A percentile compares a stretch with the other conserved stretches of the same genome.
Conservation (phyloP, 2,888 invertebrate genomes). For the Lumbricus terrestris region DNA sequence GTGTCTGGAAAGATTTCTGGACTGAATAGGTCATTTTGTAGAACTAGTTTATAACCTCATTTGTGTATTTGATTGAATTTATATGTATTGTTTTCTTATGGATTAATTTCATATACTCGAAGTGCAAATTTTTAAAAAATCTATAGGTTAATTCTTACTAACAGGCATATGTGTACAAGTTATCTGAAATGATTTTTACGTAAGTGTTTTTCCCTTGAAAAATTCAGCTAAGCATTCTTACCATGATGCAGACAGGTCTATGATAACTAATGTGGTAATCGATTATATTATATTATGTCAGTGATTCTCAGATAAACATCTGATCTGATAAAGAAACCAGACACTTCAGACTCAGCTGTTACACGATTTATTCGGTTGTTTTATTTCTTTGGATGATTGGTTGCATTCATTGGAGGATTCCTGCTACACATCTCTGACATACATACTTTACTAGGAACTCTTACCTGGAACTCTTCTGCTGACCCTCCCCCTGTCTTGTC, state of each 20-base stretch:
- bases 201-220: neutral
- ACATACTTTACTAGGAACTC: too few species aligned
- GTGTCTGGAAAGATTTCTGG: too few species aligned
- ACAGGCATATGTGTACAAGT: neutral
- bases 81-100: neutral
- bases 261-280: neutral
- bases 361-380: neutral
- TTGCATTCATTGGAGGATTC: neutral
- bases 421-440: too few species aligned
- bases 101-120: neutral
- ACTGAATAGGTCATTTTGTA: too few species aligned
- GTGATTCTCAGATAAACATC: neutral
- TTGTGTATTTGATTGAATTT: neutral
- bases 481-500: neutral
- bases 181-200: neutral
- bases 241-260: neutral
- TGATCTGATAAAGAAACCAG: neutral
- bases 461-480: too few species aligned
- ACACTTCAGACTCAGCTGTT: neutral
- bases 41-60: too few species aligned
- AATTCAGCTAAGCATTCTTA: neutral
- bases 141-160: neutral
- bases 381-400: constrained; percentile 3
- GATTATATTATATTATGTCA: too few species aligned
- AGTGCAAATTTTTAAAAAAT: too few species aligned